A percentile compares a stretch with the other conserved stretches of the same genome.
Evolutionary conservation across 1,140 invertebrate species (phyloP).

Genomic region (Coptotermes formosanus): DNA sequence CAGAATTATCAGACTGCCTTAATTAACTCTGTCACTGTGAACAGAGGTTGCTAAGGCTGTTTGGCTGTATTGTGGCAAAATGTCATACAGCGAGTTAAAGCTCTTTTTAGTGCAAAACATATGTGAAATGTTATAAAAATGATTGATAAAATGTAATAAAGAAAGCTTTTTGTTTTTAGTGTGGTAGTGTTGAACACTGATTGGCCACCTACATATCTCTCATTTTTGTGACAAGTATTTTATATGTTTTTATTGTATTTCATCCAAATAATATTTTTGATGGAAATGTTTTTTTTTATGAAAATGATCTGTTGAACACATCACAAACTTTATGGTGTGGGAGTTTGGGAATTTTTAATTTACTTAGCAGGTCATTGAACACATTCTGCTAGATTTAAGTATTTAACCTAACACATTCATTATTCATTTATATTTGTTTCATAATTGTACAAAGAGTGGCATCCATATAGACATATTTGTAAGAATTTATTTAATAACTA

Average conservation of each 20-base stretch:
- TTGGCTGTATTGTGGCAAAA: too few relatives aligned
- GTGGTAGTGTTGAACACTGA: neutral
- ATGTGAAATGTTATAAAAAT: too few relatives aligned
- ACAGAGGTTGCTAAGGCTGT: too few relatives aligned
- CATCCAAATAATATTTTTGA: neutral
- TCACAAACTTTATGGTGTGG: conserved; percentile 15
- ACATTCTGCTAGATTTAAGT: conserved; percentile 5
- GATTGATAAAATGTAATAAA: too few relatives aligned
- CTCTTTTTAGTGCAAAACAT: too few relatives aligned
- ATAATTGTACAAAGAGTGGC: neutral
- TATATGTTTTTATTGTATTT: conserved; percentile 12
- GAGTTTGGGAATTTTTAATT: neutral
- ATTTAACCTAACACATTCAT: conserved; percentile 7
- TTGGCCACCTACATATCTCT: neutral
- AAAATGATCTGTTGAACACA: conserved; percentile 2
- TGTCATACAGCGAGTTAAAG: too few relatives aligned
- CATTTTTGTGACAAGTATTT: conserved; percentile 9
- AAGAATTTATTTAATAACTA: neutral
- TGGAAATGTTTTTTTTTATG: neutral
- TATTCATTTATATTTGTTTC: neutral
- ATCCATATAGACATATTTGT: neutral
- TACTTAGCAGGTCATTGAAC: conserved; percentile 1
- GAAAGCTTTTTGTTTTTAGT: too few relatives aligned
- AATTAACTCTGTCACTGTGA: too few relatives aligned
- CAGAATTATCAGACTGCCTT: too few relatives aligned